Conservation (phyloP, 1,140 invertebrate genomes). For the Galendromus occidentalis region DNA sequence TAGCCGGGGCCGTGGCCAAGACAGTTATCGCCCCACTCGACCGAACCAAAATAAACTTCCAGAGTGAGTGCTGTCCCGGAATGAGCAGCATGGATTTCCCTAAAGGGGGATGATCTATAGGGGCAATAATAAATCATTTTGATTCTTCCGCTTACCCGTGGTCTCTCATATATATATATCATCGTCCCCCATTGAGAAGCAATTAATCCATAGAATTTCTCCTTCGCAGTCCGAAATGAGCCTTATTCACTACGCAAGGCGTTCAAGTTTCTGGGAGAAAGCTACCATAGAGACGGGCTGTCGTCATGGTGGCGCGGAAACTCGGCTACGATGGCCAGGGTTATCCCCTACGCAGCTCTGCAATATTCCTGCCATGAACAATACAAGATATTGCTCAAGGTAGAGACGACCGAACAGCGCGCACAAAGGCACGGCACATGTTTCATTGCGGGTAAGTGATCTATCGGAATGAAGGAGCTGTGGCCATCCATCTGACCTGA, state of each 20-base stretch:
- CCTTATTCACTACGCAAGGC: conserved; percentile 60
- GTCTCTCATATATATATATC: too few relatives aligned
- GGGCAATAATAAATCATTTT: background rate
- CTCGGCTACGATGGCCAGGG: conserved; percentile 87
- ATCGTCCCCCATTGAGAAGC: too few relatives aligned
- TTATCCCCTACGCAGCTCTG: conserved; percentile 88
- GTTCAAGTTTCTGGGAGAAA: conserved; percentile 44
- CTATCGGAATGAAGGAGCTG: background rate
- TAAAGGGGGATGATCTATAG: conserved; percentile 12
- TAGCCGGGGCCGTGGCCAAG: conserved; percentile 84
- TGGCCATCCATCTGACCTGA: background rate
- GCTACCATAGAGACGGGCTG: conserved; percentile 33
- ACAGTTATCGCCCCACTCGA: conserved; percentile 89
- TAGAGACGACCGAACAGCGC: conserved; percentile 31
- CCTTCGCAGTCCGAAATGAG: conserved; percentile 34
- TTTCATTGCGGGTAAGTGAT: background rate
- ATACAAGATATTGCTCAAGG: conserved; percentile 59
- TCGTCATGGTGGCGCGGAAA: conserved; percentile 82
- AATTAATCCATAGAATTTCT: too few relatives aligned
- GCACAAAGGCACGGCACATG: background rate
- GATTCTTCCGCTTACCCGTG: too few relatives aligned
- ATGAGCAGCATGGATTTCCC: conserved; percentile 13
- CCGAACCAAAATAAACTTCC: conserved; percentile 94
- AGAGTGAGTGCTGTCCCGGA: conserved; percentile 43
- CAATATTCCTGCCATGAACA: conserved; percentile 95